A percentile compares a stretch with the other conserved stretches of the same genome.
Evolutionary conservation across 2,113 vertebrate genomes (phyloP).

Genomic region (Hippocampus zosterae): DNA sequence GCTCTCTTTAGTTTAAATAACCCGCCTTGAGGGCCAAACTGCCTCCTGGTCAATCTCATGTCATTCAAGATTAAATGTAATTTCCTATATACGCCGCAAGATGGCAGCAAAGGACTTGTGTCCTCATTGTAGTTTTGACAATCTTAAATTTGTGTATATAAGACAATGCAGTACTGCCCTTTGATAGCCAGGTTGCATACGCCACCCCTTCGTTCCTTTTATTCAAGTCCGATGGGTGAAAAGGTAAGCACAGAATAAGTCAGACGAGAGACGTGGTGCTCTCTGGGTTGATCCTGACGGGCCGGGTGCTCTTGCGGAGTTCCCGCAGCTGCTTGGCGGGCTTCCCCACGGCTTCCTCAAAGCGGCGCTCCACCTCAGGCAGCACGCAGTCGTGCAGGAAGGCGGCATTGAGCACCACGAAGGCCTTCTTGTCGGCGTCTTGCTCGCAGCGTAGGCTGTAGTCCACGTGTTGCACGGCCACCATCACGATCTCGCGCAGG

Average conservation of each 20-base stretch:
- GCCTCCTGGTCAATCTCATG: no score
- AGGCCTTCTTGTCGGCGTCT: conserved; percentile 90
- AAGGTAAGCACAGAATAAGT: not conserved
- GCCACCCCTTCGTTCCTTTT: no score
- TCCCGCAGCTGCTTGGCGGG: conserved; percentile 96
- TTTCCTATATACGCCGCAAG: no score
- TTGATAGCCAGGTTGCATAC: no score
- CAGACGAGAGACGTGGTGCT: conserved; percentile 80
- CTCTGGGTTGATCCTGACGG: conserved; percentile 88
- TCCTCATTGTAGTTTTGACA: no score
- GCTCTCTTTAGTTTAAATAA: no score
- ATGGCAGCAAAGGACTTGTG: no score
- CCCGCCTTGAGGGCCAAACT: no score
- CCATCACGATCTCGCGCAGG: conserved; percentile 90
- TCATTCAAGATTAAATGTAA: no score
- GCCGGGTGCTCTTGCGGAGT: conserved; percentile 83
- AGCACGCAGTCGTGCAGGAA: conserved; percentile 96
- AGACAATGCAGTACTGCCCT: no score
- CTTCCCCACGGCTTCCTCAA: conserved; percentile 92
- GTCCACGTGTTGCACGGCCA: conserved; percentile 95
- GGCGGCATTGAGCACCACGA: conserved; percentile 87
- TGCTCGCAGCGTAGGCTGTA: conserved; percentile 97
- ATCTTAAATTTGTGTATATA: no score
- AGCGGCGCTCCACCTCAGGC: conserved; percentile 89
- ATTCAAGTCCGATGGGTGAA: not conserved